Evolutionary conservation across 1,140 invertebrate genomes (phyloP), one percentile per base, ranked within the genome.

Genomic region (Parasteatoda tepidariorum): DNA sequence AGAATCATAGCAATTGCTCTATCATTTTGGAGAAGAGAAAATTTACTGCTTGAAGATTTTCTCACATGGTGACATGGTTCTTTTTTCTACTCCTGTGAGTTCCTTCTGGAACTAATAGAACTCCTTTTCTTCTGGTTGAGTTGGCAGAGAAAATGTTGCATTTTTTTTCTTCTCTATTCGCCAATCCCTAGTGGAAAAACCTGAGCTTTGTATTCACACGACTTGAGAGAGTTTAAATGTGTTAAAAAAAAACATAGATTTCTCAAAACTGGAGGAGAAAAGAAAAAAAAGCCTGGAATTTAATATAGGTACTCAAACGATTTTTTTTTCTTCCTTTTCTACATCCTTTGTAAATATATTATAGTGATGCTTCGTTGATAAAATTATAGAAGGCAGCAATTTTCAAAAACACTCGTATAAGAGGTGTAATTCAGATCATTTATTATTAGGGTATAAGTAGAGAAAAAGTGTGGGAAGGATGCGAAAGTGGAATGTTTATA

Each of bases 21-120:
- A 78, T 78, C 74, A 78, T 78, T 78, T 78, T 28, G 3, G 34
- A 64, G 34, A 38, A 30, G 15, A n/a, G 59, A 75, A 48, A 75
- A 78, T 78, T 78, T 66, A 66, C 74, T 78, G 74, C 74, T 78
- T 26, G 62, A n/a, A 75, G 67, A 66, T 78, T 78, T 78, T 78
- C 74, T 78, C 74, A 78, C 59, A 66, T 78, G 34, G 41, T 38
- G 57, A 28, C 31, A 33, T 22, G 9, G 1, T 26, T 59, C n/a
- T 30, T n/a, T n/a, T n/a, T n/a, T n/a, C n/a, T n/a, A n/a, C n/a
- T n/a, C n/a, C n/a, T n/a, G n/a, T n/a, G n/a, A n/a, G n/a, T n/a
- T n/a, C n/a, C 34, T 78, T 59, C 61, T 64, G 74, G 74, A 78
- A 78, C 74, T 78, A 78, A 78, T 78, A 33, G 59, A 48, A 33